Base-by-base conservation (phyloP, 1,140 invertebrate species). In the Sitophilus oryzae region DNA sequence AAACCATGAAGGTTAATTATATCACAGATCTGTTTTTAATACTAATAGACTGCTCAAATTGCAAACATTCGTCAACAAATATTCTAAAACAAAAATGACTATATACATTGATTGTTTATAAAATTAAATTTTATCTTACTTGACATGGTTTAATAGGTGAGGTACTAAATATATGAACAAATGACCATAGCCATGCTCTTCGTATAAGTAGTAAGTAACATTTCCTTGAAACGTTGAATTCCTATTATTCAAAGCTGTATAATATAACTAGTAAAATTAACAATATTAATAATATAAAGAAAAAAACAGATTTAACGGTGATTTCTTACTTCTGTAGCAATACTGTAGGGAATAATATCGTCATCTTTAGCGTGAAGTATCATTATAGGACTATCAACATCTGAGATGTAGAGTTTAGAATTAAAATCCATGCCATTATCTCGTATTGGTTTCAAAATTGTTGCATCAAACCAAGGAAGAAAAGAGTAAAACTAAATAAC, bases 301-400 rank as follows among this genome's bases (percentile, higher is more conserved):
- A 44, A 44, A 5, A 41, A n/a, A 42, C 30, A 40, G 14, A 40
- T 5, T 15, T 40, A 40, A 6, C 8, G 38, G 5, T 18, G 11
- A 35, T 15, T 35, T 35, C 20, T 46, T 47, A 85, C 80, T 76
- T 85, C 86, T 64, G 81, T 73, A 3, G 86, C 90, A 23, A 91
- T 75, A 22, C 77, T 69, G 67, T 82, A 83, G 25, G 93, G 91
- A 45, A 96, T 81, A 25, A 94, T 80, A 4, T 74, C 74, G 74
- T 96, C 92, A 76, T 94, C 92, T 73, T 88, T 81, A 0, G 93
- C 91, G 73, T 96, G 92, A 20, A 96, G 73, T 60, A 96, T 92
- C 68, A 94, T 74, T 37, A 94, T 75, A 3, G 90, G 88, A 63
- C 84, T 80, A 15, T 78, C 77, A 14, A 93, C 79, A 57, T 82